These are phyloP conservation scores for Setophaga petechia DNA, from an alignment of 2,113 vertebrate genomes.

Conservation along the genomic window DNA sequence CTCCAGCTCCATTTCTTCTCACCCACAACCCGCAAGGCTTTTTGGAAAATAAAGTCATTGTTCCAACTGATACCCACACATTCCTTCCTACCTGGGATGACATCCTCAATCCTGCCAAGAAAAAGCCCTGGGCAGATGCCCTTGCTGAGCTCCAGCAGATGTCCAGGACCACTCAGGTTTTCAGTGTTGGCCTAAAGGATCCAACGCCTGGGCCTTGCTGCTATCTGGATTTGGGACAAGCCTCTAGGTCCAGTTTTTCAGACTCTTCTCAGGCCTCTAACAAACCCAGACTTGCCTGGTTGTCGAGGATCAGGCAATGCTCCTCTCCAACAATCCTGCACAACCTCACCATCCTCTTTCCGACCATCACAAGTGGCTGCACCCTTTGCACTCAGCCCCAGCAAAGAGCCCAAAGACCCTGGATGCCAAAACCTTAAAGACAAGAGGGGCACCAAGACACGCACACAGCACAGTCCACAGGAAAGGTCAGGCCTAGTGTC, in stretches of 20 bases:
- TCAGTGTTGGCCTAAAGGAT: not conserved
- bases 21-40: too few relatives aligned
- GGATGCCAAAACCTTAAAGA: not conserved
- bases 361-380: not conserved
- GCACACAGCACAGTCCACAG: too few relatives aligned
- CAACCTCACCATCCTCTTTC: too few relatives aligned
- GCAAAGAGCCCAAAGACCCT: not conserved
- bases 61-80: too few relatives aligned
- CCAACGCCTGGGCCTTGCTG: not conserved
- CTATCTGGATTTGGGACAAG: not conserved
- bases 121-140: not conserved
- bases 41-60: not conserved
- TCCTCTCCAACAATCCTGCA: fast-evolving
- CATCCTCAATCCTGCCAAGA: fast-evolving
- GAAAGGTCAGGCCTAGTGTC: too few relatives aligned
- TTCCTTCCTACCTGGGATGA: not conserved
- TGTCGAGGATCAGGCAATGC: not conserved
- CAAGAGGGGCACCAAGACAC: not conserved
- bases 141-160: not conserved
- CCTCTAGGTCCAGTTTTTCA: fast-evolving
- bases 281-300: not conserved
- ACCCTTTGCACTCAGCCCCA: fast-evolving
- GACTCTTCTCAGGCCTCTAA: fast-evolving
- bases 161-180: not conserved
- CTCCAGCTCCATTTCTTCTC: not conserved